A percentile compares a stretch with the other conserved stretches of the same genome.
Evolutionary conservation across 2,797 vertebrate species (phyloP).

Genomic region (Anabacerthia variegaticeps): DNA sequence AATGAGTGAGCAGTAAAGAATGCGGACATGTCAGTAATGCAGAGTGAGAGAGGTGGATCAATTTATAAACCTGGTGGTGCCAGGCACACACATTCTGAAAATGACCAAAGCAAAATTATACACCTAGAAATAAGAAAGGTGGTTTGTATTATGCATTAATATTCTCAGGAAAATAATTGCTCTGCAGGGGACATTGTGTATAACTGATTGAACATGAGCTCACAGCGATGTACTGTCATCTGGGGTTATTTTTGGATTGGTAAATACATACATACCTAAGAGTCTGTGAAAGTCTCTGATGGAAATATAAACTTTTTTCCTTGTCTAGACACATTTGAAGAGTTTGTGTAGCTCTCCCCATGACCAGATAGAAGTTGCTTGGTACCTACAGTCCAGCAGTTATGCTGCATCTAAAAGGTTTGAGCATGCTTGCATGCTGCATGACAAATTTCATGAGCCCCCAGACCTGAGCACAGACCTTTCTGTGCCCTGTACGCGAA

Average conservation of each 20-base stretch:
- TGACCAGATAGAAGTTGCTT: not conserved
- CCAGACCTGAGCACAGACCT: not conserved
- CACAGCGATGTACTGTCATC: not conserved
- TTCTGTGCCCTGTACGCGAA: not conserved
- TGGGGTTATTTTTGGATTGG: not conserved
- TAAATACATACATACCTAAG: not conserved
- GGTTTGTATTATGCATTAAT: not conserved
- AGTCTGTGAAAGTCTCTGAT: not conserved
- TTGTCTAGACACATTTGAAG: not conserved
- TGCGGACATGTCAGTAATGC: not conserved
- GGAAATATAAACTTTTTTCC: not conserved
- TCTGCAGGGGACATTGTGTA: not conserved
- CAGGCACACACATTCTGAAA: not conserved
- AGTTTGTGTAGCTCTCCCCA: not conserved
- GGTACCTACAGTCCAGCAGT: not conserved
- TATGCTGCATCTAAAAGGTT: not conserved
- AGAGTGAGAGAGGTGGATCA: not conserved
- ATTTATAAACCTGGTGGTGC: not conserved
- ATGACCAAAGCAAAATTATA: not conserved
- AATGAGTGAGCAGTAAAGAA: not conserved
- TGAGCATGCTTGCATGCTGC: not conserved
- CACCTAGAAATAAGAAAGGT: not conserved
- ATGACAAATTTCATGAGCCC: not conserved
- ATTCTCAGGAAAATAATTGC: not conserved
- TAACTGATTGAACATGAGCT: not conserved